Evolutionary conservation across 2,113 vertebrate species (phyloP), one percentile per base, ranked within the genome.

Genomic region (Eubucco bourcierii): DNA sequence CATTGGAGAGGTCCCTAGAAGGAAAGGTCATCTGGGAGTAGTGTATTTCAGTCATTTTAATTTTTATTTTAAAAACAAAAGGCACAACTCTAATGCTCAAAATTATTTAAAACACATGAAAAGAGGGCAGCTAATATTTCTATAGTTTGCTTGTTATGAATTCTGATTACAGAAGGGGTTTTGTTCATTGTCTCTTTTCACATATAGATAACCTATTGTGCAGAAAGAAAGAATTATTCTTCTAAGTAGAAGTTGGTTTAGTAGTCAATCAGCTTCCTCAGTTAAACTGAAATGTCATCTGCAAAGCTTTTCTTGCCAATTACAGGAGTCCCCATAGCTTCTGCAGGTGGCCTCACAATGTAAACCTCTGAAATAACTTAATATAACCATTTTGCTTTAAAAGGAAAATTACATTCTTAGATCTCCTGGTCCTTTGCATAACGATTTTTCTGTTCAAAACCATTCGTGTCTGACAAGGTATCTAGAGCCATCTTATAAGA

Each of bases 281-380:
- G 96, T 97, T 97, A 97, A 97, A 98, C 97, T 98, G 97, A 98
- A 98, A 97, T 98, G 97, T 98, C 98, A 98, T 98, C 97, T 98
- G 98, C 95, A 97, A 89, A 97, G 94, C 96, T 97, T 97, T 98
- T 96, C 95, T 96, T 98, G 97, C 97, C 96, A 97, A 73, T 95
- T 97, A 96, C 96, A 94, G 96, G 97, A 95, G 95, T 96, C 96
- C 97, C 98, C 97, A 95, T 97, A 97, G 97, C 96, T 98, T 96
- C 94, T 97, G 97, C 98, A 98, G 97, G 98, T 98, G 98, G 98
- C 97, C 95, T 97, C 94, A 95, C 89, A 95, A 84, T 97, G 96
- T 96, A 96, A 97, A 96, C 92, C 94, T 97, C 94, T 90, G 93
- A 97, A 97, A 96, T 97, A 96, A 97, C 97, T 95, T 95, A 97